These are phyloP conservation scores for Podarcis cretensis DNA, from an alignment of 2,113 vertebrate species.

Conservation along the genomic window DNA sequence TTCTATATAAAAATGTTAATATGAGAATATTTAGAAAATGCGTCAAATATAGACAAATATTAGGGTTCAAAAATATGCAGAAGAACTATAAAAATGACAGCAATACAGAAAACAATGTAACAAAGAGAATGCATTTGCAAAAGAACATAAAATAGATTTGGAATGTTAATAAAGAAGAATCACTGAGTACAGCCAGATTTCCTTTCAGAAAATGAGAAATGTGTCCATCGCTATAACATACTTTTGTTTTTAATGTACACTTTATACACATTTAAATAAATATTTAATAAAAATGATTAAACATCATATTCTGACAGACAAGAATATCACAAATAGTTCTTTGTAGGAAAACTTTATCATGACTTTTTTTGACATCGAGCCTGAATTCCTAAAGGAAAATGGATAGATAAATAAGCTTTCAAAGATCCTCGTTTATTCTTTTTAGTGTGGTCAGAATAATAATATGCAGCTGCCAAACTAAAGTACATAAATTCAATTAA, in stretches of 20 bases:
- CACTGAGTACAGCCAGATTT: conserved; percentile 65
- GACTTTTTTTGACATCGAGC: conserved; percentile 66
- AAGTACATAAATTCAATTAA: conserved; percentile 56
- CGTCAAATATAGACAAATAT: conserved; percentile 63
- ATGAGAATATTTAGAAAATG: conserved; percentile 29
- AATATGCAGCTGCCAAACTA: conserved; percentile 64
- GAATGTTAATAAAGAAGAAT: conserved; percentile 73
- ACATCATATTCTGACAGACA: conserved; percentile 69
- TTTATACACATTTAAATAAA: conserved; percentile 73
- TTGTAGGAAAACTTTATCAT: conserved; percentile 73
- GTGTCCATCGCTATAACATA: conserved; percentile 71
- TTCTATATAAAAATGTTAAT: background rate
- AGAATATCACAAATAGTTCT: conserved; percentile 71
- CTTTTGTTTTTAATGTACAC: conserved; percentile 74
- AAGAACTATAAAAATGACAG: conserved; percentile 71
- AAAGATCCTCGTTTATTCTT: conserved; percentile 53
- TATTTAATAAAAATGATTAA: conserved; percentile 80
- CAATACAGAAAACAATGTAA: conserved; percentile 66
- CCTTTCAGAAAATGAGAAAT: conserved; percentile 66
- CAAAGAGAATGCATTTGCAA: conserved; percentile 73
- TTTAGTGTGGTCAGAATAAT: conserved; percentile 72
- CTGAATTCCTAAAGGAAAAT: conserved; percentile 78
- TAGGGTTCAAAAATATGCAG: conserved; percentile 76
- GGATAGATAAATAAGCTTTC: conserved; percentile 73
- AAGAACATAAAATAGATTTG: conserved; percentile 57